A percentile compares a stretch with the other conserved stretches of the same genome.
Evolutionary conservation across 2,113 vertebrate species (phyloP).

Genomic region (Rhinoptilus africanus): DNA sequence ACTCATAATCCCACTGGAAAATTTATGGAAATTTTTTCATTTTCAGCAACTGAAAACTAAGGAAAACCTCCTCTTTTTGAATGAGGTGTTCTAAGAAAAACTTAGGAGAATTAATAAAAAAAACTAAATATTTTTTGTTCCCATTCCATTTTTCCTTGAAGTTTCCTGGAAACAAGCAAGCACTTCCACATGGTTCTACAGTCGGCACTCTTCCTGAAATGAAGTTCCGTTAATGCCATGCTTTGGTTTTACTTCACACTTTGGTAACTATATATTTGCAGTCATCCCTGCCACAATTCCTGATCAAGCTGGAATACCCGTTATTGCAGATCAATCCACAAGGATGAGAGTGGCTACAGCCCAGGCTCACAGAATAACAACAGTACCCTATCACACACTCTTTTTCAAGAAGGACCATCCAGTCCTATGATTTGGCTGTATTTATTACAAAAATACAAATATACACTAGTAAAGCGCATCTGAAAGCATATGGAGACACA

Average conservation of each 20-base stretch:
- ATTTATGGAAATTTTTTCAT: neutral
- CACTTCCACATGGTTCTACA: neutral
- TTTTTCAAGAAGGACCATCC: neutral
- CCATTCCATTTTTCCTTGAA: neutral
- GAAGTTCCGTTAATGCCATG: neutral
- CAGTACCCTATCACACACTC: neutral
- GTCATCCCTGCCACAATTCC: neutral
- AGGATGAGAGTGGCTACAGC: neutral
- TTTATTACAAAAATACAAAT: neutral
- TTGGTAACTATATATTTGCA: neutral
- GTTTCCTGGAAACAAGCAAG: neutral
- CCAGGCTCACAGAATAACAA: neutral
- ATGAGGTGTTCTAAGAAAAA: neutral
- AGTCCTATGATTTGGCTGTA: neutral
- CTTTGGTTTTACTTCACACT: neutral
- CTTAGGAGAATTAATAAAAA: neutral
- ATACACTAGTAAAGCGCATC: neutral
- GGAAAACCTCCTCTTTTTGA: neutral
- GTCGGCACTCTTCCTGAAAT: neutral
- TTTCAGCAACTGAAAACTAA: neutral
- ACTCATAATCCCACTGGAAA: neutral
- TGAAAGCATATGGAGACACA: neutral
- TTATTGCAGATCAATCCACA: neutral
- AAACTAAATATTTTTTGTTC: neutral
- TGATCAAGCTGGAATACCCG: neutral